Conservation (phyloP, 2,113 vertebrate genomes). For the Pseudorasbora parva region DNA sequence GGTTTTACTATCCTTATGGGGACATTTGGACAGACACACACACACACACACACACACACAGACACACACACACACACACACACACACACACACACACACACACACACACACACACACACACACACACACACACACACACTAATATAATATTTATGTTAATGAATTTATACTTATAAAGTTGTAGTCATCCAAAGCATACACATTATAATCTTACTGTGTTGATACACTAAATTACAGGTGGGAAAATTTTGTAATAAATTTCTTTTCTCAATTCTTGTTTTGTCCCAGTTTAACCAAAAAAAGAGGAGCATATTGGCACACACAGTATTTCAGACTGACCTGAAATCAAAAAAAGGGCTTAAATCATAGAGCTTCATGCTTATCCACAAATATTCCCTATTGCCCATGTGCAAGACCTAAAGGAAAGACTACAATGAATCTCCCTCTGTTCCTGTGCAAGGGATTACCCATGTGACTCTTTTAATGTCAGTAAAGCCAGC, state of each 20-base stretch:
- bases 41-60: no score
- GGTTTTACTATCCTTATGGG: no score
- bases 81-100: no score
- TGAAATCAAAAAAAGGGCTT: neutral
- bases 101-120: no score
- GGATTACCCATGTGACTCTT: constrained; percentile 39
- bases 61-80: no score
- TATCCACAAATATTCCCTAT: constrained; percentile 15
- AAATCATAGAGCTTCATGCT: neutral
- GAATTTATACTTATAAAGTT: no score
- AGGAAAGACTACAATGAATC: constrained; percentile 23
- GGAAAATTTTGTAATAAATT: no score
- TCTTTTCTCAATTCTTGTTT: neutral
- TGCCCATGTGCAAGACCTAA: neutral
- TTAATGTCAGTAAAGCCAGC: constrained; percentile 15
- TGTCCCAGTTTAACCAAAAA: neutral
- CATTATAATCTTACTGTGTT: neutral
- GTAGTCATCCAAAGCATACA: neutral
- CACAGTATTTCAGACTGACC: neutral
- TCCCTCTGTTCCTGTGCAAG: neutral
- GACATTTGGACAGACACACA: no score
- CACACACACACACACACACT: no score
- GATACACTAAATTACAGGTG: neutral
- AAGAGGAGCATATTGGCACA: neutral
- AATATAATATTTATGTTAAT: no score